Evolutionary conservation across 2,888 invertebrate species (phyloP).

Genomic region (Agrotis exclamationis): DNA sequence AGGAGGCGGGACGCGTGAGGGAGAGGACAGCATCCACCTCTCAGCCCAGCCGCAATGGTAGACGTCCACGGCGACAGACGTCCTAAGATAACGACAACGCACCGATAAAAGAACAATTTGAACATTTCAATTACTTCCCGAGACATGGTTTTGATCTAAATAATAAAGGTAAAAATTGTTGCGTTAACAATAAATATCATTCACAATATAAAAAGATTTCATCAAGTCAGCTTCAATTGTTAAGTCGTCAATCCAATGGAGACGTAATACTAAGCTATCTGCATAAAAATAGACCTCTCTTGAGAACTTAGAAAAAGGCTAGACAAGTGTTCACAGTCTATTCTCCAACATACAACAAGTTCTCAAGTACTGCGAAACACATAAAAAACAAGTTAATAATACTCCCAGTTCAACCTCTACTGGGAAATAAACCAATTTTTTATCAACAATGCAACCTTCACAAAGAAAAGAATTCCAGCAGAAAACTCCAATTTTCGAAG

Average conservation of each 20-base stretch:
- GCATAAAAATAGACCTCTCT: neutral
- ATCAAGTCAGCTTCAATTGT: neutral
- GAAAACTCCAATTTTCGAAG: constrained; percentile 60
- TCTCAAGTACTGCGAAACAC: constrained; percentile 1
- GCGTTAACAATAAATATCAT: no score
- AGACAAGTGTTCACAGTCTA: neutral
- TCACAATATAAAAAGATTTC: no score
- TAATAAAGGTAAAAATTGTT: no score
- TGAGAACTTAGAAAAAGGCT: neutral
- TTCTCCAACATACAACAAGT: constrained; percentile 1
- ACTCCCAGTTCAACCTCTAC: constrained; percentile 5
- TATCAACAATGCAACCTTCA: constrained; percentile 48
- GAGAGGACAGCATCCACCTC: no score
- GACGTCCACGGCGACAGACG: no score
- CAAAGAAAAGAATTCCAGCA: constrained; percentile 45
- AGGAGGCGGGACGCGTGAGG: no score
- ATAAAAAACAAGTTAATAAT: constrained; percentile 20
- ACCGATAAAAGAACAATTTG: no score
- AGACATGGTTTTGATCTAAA: no score
- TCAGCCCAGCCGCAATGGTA: no score
- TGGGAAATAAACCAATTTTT: constrained; percentile 52
- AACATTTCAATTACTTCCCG: no score
- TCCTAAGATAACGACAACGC: no score
- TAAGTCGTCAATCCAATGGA: neutral
- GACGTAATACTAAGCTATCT: neutral